phyloP scores from a whole-genome alignment of 2,113 vertebrate species.

The Collichthys lucidus region DNA sequence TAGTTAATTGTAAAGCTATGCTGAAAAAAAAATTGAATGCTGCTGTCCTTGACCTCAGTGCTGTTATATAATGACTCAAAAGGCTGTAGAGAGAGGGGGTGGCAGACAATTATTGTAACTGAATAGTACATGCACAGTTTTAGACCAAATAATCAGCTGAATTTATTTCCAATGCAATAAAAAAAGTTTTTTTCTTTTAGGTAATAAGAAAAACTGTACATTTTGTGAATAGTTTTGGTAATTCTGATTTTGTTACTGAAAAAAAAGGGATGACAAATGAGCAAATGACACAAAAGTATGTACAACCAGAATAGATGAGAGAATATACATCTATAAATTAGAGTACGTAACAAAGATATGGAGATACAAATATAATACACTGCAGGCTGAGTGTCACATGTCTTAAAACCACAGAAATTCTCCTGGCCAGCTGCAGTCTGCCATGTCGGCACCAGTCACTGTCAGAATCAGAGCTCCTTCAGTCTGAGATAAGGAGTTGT shows the following conservation, averaged over 20 bases:
- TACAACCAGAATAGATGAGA: neutral
- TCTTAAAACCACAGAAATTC: neutral
- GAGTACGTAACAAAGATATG: neutral
- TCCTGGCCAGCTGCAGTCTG: constrained; percentile 14
- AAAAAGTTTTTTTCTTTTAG: neutral
- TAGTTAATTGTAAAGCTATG: constrained; percentile 16
- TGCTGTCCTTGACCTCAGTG: constrained; percentile 22
- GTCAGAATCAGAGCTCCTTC: constrained; percentile 23
- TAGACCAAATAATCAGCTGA: neutral
- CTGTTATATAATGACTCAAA: constrained; percentile 25
- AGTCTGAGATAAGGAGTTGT: constrained; percentile 17
- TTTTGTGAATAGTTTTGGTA: neutral
- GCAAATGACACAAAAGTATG: neutral
- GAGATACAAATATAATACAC: neutral
- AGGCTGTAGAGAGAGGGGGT: constrained; percentile 2
- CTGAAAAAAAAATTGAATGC: neutral
- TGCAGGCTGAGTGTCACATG: neutral
- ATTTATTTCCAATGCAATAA: too few relatives aligned
- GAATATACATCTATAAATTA: neutral
- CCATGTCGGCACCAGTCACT: constrained; percentile 11
- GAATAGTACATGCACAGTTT: neutral
- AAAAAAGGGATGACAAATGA: neutral
- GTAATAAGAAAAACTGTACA: neutral
- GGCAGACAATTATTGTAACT: constrained; percentile 16
- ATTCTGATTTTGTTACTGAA: neutral